Base-by-base conservation (phyloP, 2,797 vertebrate genomes). In the Mormyrus proboscirostris region DNA sequence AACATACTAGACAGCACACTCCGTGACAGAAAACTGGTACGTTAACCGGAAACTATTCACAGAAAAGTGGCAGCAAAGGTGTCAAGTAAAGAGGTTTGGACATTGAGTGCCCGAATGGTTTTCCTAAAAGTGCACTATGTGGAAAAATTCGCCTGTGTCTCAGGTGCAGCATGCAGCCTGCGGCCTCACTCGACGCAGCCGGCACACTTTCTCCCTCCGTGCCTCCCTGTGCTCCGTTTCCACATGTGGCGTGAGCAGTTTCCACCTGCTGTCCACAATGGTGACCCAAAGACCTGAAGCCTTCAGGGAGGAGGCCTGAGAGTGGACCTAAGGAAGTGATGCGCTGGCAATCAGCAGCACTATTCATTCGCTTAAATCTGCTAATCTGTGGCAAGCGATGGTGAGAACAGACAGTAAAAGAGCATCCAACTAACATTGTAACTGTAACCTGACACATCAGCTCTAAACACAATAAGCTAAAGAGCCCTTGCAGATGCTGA, bases 11-110 rank as follows among this genome's bases (percentile, higher is more conserved):
- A 69, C 55, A 65, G 86, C 14, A 88, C 47, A 51, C 22, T 22
- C 76, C 4, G n/a, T 51, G 82, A 84, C 44, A 84, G 47, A 82
- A 47, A 44, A 47, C 76, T 9, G 76, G 76, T 73, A 38, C 29
- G 12, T 33, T 73, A 73, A 38, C 65, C 4, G 8, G 44, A 49
- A 84, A 29, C 49, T 91, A 92, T 91, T 92, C 89, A 92, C 91
- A 93, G 55, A 44, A 92, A 59, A 86, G 55, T 69, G 88, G n/a
- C 82, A 85, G 62, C 50, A 90, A 93, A 92, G 62, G 87, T 89
- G 62, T 84, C 84, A 65, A 86, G 55, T 65, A 47, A 38, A 90
- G 65, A 83, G 44, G 41, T 33, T 59, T 89, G n/a, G 85, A 53
- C 86, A 57, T 12, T 38, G 59, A 65, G 90, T 89, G 92, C 90